Base-by-base conservation (phyloP, 2,113 vertebrate species). In the Heterochromis multidens region DNA sequence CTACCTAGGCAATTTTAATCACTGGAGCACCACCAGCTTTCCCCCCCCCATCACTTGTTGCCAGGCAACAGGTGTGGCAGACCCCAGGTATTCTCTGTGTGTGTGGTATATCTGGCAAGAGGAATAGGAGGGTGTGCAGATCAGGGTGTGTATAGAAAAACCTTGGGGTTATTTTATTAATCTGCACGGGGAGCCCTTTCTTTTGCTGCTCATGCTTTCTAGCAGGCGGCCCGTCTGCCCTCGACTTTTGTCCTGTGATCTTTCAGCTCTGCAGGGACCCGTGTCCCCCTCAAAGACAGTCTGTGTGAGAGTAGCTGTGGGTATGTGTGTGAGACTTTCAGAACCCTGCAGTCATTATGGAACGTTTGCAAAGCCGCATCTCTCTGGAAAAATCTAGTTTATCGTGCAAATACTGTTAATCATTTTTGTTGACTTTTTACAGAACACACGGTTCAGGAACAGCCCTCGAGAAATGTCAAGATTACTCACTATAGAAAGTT, bases 91-190 rank as follows among this genome's bases (percentile, higher is more conserved):
- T 93, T 87, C 49, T 74, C 6, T 87, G 74, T 82, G 87, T 54
- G 81, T 76, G 80, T 82, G 82, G 49, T 62, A 81, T 85, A 83
- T 83, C 72, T 77, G 29, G 14, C 31, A 23, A 76, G 82, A 52
- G 82, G 62, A 76, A 61, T 13, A 11, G 82, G 25, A 56, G 82
- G 79, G 74, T 81, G 61, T 77, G 81, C 74, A 90, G 89, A 89
- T 94, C 82, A 86, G 83, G 81, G 82, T 87, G 89, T 88, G 88
- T 74, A 83, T 80, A 90, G 84, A 87, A 85, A 77, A 86, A 92
- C 81, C 81, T 93, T 63, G 27, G 92, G 90, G 93, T 95, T 94
- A 94, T 92, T 91, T 95, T 93, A 96, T 95, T 95, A 96, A 96
- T 96, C 95, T 94, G 86, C 90, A 91, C 84, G 92, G 95, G 94